Conservation (phyloP, 2,888 invertebrate species). For the Neoscelio sp. region DNA sequence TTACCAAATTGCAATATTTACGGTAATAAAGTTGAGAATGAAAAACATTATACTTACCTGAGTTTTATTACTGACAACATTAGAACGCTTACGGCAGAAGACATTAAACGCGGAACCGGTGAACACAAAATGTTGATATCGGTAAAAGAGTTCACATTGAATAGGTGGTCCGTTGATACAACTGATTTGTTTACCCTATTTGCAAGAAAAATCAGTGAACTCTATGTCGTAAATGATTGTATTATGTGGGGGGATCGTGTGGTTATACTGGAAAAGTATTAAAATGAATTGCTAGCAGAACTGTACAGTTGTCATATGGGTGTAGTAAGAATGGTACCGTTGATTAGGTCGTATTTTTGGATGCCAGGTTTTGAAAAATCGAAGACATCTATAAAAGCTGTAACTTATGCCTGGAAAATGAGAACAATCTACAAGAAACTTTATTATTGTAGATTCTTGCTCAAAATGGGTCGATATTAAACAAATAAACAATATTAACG, state of each 20-base stretch:
- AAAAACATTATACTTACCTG: background rate
- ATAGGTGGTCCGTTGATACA: no score
- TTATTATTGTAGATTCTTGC: constrained; percentile 66
- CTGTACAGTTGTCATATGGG: constrained; percentile 70
- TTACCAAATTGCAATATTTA: background rate
- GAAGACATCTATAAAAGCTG: constrained; percentile 55
- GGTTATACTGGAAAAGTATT: constrained; percentile 23
- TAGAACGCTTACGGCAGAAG: background rate
- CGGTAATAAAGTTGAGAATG: no score
- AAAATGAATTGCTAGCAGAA: constrained; percentile 27
- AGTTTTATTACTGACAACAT: background rate
- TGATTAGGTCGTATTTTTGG: constrained; percentile 71
- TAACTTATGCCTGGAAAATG: constrained; percentile 9
- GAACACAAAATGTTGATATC: no score
- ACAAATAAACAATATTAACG: constrained; percentile 12
- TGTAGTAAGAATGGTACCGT: constrained; percentile 72
- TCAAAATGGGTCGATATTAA: constrained; percentile 68
- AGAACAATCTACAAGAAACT: constrained; percentile 21
- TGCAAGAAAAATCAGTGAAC: constrained; percentile 9
- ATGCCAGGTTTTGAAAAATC: constrained; percentile 73
- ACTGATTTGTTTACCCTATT: no score
- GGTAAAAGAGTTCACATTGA: no score
- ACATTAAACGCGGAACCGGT: background rate
- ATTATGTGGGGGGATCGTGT: constrained; percentile 41
- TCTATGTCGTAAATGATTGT: constrained; percentile 7